phyloP scores from a whole-genome alignment of 1,140 invertebrate genomes.

The Aleiodes sp. region DNA sequence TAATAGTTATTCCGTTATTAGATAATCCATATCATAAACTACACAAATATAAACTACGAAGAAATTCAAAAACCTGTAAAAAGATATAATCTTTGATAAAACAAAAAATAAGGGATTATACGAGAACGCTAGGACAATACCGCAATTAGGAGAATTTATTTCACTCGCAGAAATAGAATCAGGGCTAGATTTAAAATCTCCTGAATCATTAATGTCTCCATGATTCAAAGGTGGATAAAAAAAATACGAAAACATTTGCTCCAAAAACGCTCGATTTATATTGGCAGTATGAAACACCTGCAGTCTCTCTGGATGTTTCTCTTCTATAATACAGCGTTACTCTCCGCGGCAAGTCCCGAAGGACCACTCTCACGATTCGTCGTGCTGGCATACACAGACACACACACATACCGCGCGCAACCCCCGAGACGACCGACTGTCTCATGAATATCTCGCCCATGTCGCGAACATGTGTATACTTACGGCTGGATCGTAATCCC shows the following conservation, averaged over 20 bases:
- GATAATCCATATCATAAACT: no score
- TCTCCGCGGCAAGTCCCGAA: not conserved
- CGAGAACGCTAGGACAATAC: no score
- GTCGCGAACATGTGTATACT: slow-evolving; percentile 14
- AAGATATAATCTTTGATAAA: no score
- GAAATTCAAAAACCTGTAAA: no score
- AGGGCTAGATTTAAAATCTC: not conserved
- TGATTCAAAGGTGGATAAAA: not conserved
- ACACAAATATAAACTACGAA: no score
- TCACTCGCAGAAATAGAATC: no score
- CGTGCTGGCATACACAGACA: no score
- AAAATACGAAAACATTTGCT: no score
- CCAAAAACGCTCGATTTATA: not conserved
- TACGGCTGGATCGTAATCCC: slow-evolving; percentile 9
- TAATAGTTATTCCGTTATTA: no score
- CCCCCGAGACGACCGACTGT: slow-evolving; percentile 8
- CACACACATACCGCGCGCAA: no score
- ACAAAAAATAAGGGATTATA: no score
- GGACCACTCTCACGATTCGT: slow-evolving; percentile 14
- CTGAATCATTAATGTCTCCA: not conserved
- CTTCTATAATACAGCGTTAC: not conserved
- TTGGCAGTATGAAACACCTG: slow-evolving; percentile 1
- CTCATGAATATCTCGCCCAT: slow-evolving; percentile 14
- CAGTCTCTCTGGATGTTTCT: not conserved
- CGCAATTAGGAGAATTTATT: no score